These are phyloP conservation scores for Sphenodon punctatus DNA, from an alignment of 2,797 vertebrate species.

Conservation along the genomic window DNA sequence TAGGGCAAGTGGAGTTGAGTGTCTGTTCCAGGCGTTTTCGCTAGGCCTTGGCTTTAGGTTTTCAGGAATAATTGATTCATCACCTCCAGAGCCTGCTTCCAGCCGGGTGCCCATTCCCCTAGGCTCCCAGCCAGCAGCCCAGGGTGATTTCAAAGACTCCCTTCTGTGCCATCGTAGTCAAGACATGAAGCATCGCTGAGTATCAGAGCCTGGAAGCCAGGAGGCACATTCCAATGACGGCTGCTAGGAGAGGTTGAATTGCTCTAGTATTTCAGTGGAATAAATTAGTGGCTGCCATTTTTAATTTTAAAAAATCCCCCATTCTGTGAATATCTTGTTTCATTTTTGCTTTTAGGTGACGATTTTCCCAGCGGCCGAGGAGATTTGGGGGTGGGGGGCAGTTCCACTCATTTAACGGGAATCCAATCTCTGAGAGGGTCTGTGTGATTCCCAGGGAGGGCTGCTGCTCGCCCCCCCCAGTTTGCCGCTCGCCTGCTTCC, in stretches of 20 bases:
- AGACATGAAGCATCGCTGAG: too few relatives aligned
- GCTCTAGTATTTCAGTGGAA: background rate
- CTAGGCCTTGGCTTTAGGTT: background rate
- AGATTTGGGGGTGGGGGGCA: too few relatives aligned
- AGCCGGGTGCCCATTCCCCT: background rate
- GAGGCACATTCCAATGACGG: background rate
- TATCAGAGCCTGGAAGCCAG: too few relatives aligned
- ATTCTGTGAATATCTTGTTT: background rate
- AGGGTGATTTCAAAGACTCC: background rate
- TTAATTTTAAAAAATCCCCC: background rate
- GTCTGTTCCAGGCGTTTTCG: background rate
- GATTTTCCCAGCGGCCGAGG: too few relatives aligned
- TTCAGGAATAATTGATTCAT: too few relatives aligned
- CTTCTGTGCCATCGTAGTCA: too few relatives aligned
- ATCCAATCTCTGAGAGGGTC: too few relatives aligned
- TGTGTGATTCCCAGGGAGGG: too few relatives aligned
- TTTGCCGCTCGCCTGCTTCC: too few relatives aligned
- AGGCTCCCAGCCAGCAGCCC: background rate
- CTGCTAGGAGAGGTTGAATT: background rate
- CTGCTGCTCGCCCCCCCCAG: too few relatives aligned
- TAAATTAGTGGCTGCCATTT: background rate
- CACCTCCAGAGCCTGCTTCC: too few relatives aligned
- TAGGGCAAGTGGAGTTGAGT: background rate
- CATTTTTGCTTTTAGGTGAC: background rate
- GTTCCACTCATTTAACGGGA: too few relatives aligned